Base-by-base conservation (phyloP, 2,888 invertebrate species). In the Mythimna vitellina region DNA sequence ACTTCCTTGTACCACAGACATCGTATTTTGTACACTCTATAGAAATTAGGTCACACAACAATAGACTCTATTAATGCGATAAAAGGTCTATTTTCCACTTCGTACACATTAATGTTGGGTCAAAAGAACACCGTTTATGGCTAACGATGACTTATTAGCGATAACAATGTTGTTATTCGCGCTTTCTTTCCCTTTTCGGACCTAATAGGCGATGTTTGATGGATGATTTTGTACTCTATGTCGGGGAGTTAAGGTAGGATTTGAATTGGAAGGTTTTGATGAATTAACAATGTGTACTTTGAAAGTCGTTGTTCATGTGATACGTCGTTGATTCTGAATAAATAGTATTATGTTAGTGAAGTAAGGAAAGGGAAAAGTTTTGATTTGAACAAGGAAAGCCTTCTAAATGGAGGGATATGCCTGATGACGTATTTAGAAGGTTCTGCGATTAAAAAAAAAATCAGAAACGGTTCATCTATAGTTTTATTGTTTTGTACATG, bases 91-190 rank as follows among this genome's bases (percentile, higher is more conserved):
- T 88, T 91, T 91, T 90, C 89, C 87, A 87, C 84, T 86, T 89
- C 87, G 77, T 82, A 79, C 78, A 84, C 85, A 86, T 89, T 88
- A 86, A 89, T 88, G 87, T 86, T 81, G 86, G 83, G 85, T 89
- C 90, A 90, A 91, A 93, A 90, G 90, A 89, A 90, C 87, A 89
- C 89, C 91, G 92, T 93, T 93, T 91, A 87, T 87, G 83, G 82
- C 87, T 91, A 93, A 93, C 92, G 92, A 93, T 92, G 91, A 92
- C 92, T 93, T 93, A 93, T 93, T 91, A 91, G 87, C 90, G 91
- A 93, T 92, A 93, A 92, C 90, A 89, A 89, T 89, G 88, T 88
- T 89, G 87, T 91, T 92, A 86, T 93, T 93, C 91, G 89, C 87
- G 82, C 85, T 86, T 85, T 83, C 83, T 83, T 83, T 81, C 88